phyloP scores from a whole-genome alignment of 2,113 vertebrate species.

The Mesocricetus auratus region DNA sequence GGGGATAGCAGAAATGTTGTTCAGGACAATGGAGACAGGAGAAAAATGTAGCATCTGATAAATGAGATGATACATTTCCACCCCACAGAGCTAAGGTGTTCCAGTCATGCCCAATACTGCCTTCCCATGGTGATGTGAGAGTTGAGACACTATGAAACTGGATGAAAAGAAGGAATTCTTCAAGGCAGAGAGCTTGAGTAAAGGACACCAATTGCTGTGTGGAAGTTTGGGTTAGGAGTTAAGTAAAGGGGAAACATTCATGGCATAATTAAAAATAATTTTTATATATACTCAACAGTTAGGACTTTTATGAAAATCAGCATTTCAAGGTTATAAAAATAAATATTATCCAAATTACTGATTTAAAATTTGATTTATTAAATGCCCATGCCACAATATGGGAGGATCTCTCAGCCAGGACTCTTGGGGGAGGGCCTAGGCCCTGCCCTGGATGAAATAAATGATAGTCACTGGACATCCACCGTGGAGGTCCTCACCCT shows the following conservation, averaged over 20 bases:
- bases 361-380: not conserved
- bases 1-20: constrained; percentile 58
- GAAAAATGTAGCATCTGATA: constrained; percentile 51
- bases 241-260: not conserved
- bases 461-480: too few relatives aligned
- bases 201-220: not conserved
- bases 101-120: not conserved
- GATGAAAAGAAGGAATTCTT: not conserved
- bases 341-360: not conserved
- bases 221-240: not conserved
- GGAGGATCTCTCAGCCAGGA: too few relatives aligned
- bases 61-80: constrained; percentile 69
- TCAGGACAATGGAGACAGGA: constrained; percentile 36
- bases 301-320: not conserved
- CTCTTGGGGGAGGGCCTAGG: too few relatives aligned
- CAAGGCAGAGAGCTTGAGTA: not conserved
- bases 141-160: not conserved
- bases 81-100: not conserved
- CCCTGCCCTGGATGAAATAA: too few relatives aligned
- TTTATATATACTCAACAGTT: not conserved
- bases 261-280: not conserved
- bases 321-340: not conserved
- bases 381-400: too few relatives aligned
- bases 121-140: not conserved
- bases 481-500: too few relatives aligned